Evolutionary conservation across 2,797 vertebrate species (phyloP).

Genomic region (Megaceryle alcyon): DNA sequence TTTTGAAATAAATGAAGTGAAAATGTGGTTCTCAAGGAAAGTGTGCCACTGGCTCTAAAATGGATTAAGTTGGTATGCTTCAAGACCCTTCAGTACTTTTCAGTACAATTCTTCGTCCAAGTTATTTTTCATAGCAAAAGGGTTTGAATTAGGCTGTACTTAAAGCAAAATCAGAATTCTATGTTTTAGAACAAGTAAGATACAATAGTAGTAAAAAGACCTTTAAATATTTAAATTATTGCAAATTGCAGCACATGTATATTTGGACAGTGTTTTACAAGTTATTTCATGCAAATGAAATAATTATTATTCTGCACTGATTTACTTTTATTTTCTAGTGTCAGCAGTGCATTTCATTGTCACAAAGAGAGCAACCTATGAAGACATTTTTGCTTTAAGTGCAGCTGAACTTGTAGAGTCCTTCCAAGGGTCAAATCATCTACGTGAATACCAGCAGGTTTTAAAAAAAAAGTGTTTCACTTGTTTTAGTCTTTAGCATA

Average conservation of each 20-base stretch:
- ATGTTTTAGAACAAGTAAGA: not conserved
- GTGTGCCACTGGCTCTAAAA: not conserved
- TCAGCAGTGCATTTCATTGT: not conserved
- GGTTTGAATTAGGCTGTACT: not conserved
- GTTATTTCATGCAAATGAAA: not conserved
- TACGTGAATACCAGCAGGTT: not conserved
- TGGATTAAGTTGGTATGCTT: not conserved
- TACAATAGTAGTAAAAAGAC: slow-evolving; percentile 19
- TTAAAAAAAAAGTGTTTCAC: not conserved
- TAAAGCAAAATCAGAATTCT: not conserved
- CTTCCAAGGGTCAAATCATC: not conserved
- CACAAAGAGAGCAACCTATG: not conserved
- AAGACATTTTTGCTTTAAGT: not conserved
- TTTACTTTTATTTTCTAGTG: not conserved
- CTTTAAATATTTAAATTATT: not conserved
- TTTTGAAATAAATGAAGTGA: slow-evolving; percentile 22
- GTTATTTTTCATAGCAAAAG: not conserved
- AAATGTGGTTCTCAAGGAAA: not conserved
- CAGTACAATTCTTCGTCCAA: not conserved
- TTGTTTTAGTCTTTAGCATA: not conserved
- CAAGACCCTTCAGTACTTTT: not conserved
- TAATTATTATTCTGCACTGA: not conserved
- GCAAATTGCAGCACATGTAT: not conserved
- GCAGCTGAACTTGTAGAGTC: not conserved
- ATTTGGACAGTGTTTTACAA: not conserved